Base-by-base conservation (phyloP, 2,888 invertebrate genomes). In the Drosophila mettleri region DNA sequence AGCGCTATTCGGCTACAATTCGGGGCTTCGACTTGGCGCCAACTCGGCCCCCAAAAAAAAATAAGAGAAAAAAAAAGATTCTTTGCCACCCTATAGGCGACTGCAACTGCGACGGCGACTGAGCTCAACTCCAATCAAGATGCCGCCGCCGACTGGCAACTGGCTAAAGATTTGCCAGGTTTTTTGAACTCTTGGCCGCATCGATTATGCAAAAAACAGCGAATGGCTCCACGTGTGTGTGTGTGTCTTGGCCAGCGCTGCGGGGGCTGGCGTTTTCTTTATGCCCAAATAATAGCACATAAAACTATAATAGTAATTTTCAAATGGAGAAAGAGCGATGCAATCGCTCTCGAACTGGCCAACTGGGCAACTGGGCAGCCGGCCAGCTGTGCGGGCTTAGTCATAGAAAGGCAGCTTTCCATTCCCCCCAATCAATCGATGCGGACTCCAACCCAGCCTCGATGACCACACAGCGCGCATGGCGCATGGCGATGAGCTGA, bases 221-320 rank as follows among this genome's bases (percentile, higher is more conserved):
- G 29, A 52, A 38, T 36, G 31, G 36, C 61, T 39, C 74, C 74
- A 74, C 5, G 24, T 74, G 74, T 45, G 45, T 45, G 43, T 78
- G 46, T 85, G 81, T 78, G 75, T 63, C 61, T 80, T 73, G 81
- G 69, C 68, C 69, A 80, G 34, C 82, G 82, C 82, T 82, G 82
- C 82, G 86, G 82, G 82, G 83, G 80, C 68, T 82, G 82, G 82
- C 86, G 81, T 80, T 80, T 74, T 74, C 82, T 85, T 86, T 86
- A 83, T 83, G 79, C 77, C 83, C 86, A 85, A 85, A 85, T 85
- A 85, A 85, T 85, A 83, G 85, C 88, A 86, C 85, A 87, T 85
- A 85, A 87, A 85, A 85, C 86, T 85, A 87, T 85, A 87, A 85
- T 87, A 86, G 83, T 87, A 86, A 86, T 83, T 83, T 83, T 81